Evolutionary conservation across 1,140 invertebrate genomes (phyloP), one percentile per base, ranked within the genome.

Genomic region (Panagrolaimus sp.): DNA sequence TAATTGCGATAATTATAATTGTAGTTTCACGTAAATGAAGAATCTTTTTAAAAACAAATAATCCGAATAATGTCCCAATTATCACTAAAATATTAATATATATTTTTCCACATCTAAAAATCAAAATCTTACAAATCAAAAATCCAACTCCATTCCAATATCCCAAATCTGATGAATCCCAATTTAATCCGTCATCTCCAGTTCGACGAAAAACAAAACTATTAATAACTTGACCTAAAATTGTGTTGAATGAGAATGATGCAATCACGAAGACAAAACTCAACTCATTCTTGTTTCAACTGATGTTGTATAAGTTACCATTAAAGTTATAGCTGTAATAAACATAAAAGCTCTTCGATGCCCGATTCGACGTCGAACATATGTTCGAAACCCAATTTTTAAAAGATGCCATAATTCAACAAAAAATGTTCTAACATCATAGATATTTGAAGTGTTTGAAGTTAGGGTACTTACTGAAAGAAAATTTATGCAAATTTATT

Each of bases 241-340:
- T 43, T 17, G 5, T 17, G 7, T 55, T 6, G 7, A 15, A n/a
- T 43, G 69, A 21, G 0, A 63, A 5, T 1, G 17, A 1, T 68
- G 8, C 0, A 38, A 9, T 46, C n/a, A 67, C 5, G n/a, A 10
- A 65, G 17, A 74, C 58, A 66, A 32, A 21, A 58, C 52, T 28
- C 8, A 58, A 76, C 75, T 78, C 10, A 74, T 75, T 72, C 68
- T 67, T 12, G 75, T 76, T 52, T 76, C 76, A n/a, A 76, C 73
- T 15, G 70, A 38, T 9, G 75, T 72, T 28, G 75, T 76, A 44
- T 78, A 76, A 44, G 68, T 75, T 15, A 76, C 28, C 76, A 78
- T 78, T 2, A 78, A 63, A 12, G 69, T 45, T n/a, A 72, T 26
- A 14, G 63, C 66, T 1, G 73, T 72, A 9, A 77, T 43, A 43